Conservation (phyloP, 2,797 vertebrate species). For the Propithecus perrieri region DNA sequence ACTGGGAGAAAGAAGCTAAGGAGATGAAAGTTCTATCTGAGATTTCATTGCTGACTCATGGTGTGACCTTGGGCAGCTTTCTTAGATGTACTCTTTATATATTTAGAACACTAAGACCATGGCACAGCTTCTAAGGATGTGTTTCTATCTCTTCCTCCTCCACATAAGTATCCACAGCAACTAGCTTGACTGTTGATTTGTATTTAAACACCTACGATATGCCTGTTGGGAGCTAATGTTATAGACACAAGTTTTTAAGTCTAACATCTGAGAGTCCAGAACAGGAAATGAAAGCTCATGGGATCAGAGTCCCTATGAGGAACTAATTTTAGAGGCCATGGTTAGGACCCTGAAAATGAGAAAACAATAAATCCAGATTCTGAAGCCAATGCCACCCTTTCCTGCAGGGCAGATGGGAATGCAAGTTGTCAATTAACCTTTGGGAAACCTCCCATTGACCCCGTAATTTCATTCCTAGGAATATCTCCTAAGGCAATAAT, state of each 20-base stretch:
- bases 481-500: background rate
- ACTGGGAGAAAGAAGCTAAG: background rate
- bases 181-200: conserved; percentile 18
- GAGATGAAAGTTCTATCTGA: conserved; percentile 35
- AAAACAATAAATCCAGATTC: background rate
- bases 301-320: background rate
- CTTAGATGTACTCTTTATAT: conserved; percentile 55
- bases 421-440: background rate
- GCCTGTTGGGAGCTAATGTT: conserved; percentile 1
- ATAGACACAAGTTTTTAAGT: conserved; percentile 38
- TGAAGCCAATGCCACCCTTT: background rate
- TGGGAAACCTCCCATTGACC: background rate
- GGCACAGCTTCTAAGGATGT: conserved; percentile 61
- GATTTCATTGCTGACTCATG: conserved; percentile 72
- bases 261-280: background rate
- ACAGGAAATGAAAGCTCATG: conserved; percentile 59
- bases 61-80: conserved; percentile 48
- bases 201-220: conserved; percentile 62
- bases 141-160: conserved; percentile 62
- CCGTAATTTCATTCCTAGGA: conserved; percentile 26
- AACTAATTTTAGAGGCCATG: conserved; percentile 34
- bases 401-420: background rate
- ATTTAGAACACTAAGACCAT: conserved; percentile 64
- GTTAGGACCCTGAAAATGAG: background rate
- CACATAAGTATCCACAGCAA: conserved; percentile 65